These are phyloP conservation scores for Pseudomugil tenellus DNA, from an alignment of 2,797 vertebrate species.

Conservation along the genomic window DNA sequence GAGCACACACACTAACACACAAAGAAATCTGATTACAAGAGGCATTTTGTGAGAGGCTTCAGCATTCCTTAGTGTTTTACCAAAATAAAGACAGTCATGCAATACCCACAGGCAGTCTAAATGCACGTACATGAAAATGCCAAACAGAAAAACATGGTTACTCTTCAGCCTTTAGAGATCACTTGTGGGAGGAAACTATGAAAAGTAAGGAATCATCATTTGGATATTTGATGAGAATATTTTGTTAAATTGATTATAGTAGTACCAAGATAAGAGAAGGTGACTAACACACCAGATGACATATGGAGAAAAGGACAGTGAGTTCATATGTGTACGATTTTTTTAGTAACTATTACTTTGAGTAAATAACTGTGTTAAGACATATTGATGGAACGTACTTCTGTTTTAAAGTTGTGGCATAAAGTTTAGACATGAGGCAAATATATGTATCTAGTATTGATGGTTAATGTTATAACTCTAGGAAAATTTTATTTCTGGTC, in stretches of 20 bases:
- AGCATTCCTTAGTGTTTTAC: constrained; percentile 74
- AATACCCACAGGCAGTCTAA: constrained; percentile 47
- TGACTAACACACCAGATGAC: constrained; percentile 77
- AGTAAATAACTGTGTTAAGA: not conserved
- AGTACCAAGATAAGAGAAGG: constrained; percentile 71
- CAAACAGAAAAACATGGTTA: constrained; percentile 72
- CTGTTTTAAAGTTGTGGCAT: not conserved
- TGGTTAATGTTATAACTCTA: no score
- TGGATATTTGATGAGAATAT: constrained; percentile 86
- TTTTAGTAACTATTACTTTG: no score
- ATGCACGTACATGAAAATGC: constrained; percentile 39
- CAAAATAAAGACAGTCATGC: constrained; percentile 70
- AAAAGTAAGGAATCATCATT: constrained; percentile 85
- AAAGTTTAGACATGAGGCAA: no score
- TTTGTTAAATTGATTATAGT: constrained; percentile 85
- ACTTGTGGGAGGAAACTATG: constrained; percentile 84
- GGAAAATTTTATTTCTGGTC: no score
- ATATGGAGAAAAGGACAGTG: constrained; percentile 61
- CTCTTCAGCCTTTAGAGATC: constrained; percentile 76
- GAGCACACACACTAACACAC: constrained; percentile 50
- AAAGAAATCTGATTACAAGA: constrained; percentile 77
- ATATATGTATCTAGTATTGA: no score
- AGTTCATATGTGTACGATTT: constrained; percentile 18
- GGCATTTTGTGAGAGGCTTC: constrained; percentile 71
- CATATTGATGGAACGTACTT: not conserved